phyloP scores from a whole-genome alignment of 1,140 invertebrate genomes.

The Polypedilum pembai region DNA sequence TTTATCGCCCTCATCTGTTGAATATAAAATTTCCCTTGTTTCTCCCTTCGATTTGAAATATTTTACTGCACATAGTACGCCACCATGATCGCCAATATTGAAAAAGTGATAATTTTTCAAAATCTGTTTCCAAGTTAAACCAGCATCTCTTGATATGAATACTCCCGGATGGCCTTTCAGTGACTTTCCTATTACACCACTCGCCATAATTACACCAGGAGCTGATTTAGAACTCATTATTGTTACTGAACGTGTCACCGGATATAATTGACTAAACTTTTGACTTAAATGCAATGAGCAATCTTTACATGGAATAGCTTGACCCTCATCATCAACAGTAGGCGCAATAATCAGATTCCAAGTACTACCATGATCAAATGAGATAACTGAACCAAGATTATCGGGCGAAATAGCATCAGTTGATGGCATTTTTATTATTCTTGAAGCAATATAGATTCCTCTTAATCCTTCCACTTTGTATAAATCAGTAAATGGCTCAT shows the following conservation, averaged over 20 bases:
- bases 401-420: constrained; percentile 57
- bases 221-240: constrained; percentile 81
- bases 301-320: constrained; percentile 56
- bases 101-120: constrained; percentile 79
- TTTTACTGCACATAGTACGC: constrained; percentile 74
- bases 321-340: constrained; percentile 54
- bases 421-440: constrained; percentile 48
- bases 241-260: constrained; percentile 64
- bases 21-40: constrained; percentile 73
- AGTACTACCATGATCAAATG: constrained; percentile 77
- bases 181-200: constrained; percentile 67
- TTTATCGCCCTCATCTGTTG: constrained; percentile 74
- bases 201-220: constrained; percentile 79
- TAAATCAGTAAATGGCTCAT: constrained; percentile 80
- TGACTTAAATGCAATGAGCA: constrained; percentile 84
- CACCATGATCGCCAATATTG: constrained; percentile 85
- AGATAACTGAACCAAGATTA: constrained; percentile 71
- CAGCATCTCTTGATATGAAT: constrained; percentile 76
- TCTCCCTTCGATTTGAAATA: constrained; percentile 65
- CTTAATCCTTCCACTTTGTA: constrained; percentile 78
- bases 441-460: constrained; percentile 84
- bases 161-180: constrained; percentile 74
- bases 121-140: constrained; percentile 73
- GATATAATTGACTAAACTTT: constrained; percentile 74
- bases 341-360: constrained; percentile 69